Evolutionary conservation across 1,140 invertebrate genomes (phyloP), one percentile per base, ranked within the genome.

Genomic region (Drosophila arizonae): DNA sequence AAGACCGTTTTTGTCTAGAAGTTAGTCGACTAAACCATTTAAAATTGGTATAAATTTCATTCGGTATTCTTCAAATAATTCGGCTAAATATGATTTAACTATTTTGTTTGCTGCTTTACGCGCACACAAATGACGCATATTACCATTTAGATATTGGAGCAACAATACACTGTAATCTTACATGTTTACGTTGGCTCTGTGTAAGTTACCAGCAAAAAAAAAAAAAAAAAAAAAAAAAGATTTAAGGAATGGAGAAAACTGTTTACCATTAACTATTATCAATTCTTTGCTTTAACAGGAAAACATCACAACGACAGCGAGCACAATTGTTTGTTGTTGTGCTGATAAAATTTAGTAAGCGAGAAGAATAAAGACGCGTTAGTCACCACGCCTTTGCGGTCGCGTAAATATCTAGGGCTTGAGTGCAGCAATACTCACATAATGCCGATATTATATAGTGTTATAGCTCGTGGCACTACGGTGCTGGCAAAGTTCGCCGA

Each of bases 391-490:
- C 13, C 33, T 26, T 61, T 55, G 41, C 30, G 56, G 65, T 51
- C 36, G 36, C 36, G 11, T 48, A 28, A 21, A 24, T 24, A 56
- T 51, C 26, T 55, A 50, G 43, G 55, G 48, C 66, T 64, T 36
- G 28, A 17, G 46, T n/a, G 36, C 46, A 68, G 54, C 50, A 43
- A 51, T 15, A 70, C 57, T 60, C 46, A 41, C 64, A 92, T 84
- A 78, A 98, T 98, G 97, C 96, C 97, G 62, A 95, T 98, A 79
- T 93, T 98, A 66, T 98, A 97, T 89, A 96, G 96, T 91, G 96
- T 98, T 15, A 95, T 98, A 74, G 94, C 97, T 13, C 93, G 97
- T 77, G 96, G 96, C n/a, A 95, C 94, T n/a, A 96, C 95, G 0
- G 94, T 98, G 36, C 93, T 99, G 4, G 96, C 97, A 3, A 97